A percentile compares a stretch with the other conserved stretches of the same genome.
These are phyloP conservation scores for Bufo bufo DNA, from an alignment of 2,113 vertebrate genomes.

Conservation along the genomic window DNA sequence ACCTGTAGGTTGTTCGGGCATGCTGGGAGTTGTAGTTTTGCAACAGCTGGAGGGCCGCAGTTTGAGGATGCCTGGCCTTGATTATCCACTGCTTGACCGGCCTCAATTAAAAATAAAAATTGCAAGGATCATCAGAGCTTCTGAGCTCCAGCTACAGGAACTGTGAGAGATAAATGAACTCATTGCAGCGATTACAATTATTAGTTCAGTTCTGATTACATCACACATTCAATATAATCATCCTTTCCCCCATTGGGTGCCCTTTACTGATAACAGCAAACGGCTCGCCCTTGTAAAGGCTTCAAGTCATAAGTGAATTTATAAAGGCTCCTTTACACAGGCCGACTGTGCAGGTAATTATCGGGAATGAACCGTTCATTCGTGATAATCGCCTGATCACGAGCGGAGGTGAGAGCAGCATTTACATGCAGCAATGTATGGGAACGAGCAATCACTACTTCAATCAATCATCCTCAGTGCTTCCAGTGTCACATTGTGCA, in stretches of 20 bases:
- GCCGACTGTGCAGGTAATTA: too few relatives aligned
- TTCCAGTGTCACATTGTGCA: too few relatives aligned
- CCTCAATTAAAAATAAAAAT: constrained; percentile 37
- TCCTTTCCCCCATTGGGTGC: neutral
- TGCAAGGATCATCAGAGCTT: constrained; percentile 6
- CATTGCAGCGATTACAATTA: constrained; percentile 30
- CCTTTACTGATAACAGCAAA: neutral
- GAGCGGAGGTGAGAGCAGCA: too few relatives aligned
- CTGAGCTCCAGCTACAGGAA: constrained; percentile 33
- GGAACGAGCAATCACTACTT: too few relatives aligned
- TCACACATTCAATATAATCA: neutral
- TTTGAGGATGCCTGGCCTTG: too few relatives aligned
- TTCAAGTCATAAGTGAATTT: neutral
- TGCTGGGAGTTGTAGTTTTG: too few relatives aligned
- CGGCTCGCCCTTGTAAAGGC: neutral
- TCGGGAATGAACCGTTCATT: too few relatives aligned
- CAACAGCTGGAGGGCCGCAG: too few relatives aligned
- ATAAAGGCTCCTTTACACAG: neutral
- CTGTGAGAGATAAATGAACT: constrained; percentile 20
- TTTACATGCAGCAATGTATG: too few relatives aligned
- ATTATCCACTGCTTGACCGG: constrained; percentile 24
- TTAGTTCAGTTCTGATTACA: constrained; percentile 34
- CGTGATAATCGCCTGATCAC: too few relatives aligned
- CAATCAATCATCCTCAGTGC: too few relatives aligned
- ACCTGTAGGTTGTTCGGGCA: too few relatives aligned